Percentiles rank a stretch among this genome's conserved stretches.
Conservation (phyloP, 2,888 invertebrate genomes). For the Clivina fossor region DNA sequence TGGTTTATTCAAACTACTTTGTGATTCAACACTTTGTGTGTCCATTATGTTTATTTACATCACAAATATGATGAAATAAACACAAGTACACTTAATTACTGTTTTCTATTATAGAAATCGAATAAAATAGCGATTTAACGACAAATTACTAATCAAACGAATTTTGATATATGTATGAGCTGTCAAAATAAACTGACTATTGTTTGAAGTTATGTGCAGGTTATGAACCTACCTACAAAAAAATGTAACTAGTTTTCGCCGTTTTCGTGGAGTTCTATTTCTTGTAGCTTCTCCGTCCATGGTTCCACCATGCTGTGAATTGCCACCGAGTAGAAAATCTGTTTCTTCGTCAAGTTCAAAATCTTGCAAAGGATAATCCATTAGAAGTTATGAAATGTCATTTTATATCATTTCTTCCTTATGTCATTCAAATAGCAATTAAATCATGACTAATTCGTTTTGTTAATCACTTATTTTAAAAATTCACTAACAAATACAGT, state of each 20-base stretch:
- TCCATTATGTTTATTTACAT: constrained; percentile 44
- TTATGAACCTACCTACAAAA: constrained; percentile 48
- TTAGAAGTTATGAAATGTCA: constrained; percentile 37
- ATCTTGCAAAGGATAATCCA: constrained; percentile 55
- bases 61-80: neutral
- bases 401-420: constrained; percentile 1
- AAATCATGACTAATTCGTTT: constrained; percentile 3
- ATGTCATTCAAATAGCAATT: constrained; percentile 1
- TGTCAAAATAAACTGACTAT: constrained; percentile 13
- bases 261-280: constrained; percentile 48
- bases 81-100: constrained; percentile 6
- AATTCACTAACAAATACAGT: constrained; percentile 6
- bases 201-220: constrained; percentile 20
- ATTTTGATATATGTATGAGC: constrained; percentile 14
- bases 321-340: constrained; percentile 50
- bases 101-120: neutral
- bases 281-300: constrained; percentile 50
- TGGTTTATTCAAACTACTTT: constrained; percentile 50
- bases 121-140: neutral
- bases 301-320: constrained; percentile 49
- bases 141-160: constrained; percentile 6
- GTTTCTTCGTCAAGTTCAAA: constrained; percentile 52
- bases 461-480: neutral
- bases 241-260: constrained; percentile 46
- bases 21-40: constrained; percentile 51